phyloP scores from a whole-genome alignment of 2,113 vertebrate genomes.

The Pluvianellus socialis region DNA sequence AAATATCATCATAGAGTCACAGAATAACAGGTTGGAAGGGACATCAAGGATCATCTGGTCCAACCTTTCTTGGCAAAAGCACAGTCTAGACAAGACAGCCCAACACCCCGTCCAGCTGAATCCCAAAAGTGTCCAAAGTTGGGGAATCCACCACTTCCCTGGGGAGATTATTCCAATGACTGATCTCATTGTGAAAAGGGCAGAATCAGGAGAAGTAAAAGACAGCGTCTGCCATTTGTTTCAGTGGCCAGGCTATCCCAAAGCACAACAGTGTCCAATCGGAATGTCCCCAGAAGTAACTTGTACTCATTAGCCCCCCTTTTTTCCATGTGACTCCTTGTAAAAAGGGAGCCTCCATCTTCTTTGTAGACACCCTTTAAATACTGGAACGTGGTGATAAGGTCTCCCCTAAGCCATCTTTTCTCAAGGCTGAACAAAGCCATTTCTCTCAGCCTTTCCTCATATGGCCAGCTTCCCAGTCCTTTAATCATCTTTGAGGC shows the following conservation, averaged over 20 bases:
- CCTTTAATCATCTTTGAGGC: not conserved
- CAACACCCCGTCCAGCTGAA: not conserved
- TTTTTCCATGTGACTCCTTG: not conserved
- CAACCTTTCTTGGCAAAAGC: not conserved
- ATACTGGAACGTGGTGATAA: not conserved
- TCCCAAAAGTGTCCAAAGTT: not conserved
- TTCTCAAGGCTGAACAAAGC: not conserved
- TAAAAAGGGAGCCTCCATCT: not conserved
- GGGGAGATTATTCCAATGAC: not conserved
- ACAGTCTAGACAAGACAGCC: not conserved
- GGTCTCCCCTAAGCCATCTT: not conserved
- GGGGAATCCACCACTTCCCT: not conserved
- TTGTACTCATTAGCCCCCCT: not conserved
- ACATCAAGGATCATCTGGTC: not conserved
- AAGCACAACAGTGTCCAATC: not conserved
- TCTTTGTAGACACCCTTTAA: not conserved
- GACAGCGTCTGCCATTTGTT: not conserved
- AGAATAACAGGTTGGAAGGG: not conserved
- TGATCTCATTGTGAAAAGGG: not conserved
- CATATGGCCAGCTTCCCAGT: not conserved
- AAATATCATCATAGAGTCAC: not conserved
- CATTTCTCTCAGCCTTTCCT: not conserved
- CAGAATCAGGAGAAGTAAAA: not conserved
- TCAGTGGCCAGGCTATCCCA: not conserved
- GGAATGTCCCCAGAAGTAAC: not conserved